Evolutionary conservation across 2,113 vertebrate genomes (phyloP).

Genomic region (Eptesicus fuscus): DNA sequence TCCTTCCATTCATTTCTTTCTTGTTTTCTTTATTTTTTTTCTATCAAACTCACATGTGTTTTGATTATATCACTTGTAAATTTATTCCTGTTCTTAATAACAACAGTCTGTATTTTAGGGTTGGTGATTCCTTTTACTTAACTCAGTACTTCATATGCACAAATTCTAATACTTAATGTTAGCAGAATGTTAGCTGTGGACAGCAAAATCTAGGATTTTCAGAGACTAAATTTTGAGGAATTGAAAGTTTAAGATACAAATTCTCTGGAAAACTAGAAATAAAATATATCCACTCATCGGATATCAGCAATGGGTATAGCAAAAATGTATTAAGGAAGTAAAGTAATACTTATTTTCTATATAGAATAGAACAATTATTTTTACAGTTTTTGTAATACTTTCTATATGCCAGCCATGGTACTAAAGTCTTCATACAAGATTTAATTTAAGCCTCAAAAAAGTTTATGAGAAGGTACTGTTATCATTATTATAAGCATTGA

Average conservation of each 20-base stretch:
- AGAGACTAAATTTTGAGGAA: not conserved
- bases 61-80: not conserved
- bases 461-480: not conserved
- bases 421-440: not conserved
- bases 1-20: not conserved
- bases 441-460: not conserved
- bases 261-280: not conserved
- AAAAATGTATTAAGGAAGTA: not conserved
- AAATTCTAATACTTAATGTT: not conserved
- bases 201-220: not conserved
- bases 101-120: not conserved
- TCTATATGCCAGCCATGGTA: not conserved
- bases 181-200: not conserved
- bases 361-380: not conserved
- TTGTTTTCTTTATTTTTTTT: not conserved
- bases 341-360: not conserved
- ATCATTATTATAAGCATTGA: not conserved
- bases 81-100: not conserved
- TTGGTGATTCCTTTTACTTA: not conserved
- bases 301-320: not conserved
- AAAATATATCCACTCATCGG: not conserved
- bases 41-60: not conserved
- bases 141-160: not conserved
- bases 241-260: not conserved
- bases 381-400: not conserved